Evolutionary conservation across 2,113 vertebrate species (phyloP), one percentile per base, ranked within the genome.

Genomic region (Lynx canadensis): DNA sequence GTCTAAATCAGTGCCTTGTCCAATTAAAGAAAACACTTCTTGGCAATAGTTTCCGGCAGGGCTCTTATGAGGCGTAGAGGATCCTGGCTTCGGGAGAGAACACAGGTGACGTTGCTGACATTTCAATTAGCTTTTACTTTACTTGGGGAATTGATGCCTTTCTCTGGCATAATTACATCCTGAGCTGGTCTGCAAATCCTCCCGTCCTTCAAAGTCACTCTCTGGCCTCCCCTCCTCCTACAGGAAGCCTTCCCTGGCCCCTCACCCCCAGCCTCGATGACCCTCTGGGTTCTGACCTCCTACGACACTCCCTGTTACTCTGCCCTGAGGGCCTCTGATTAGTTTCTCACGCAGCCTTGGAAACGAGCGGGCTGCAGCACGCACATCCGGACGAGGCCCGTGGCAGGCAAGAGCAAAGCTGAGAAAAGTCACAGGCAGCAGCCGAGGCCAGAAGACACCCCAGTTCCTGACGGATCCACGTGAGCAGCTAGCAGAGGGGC

Each of bases 111-210:
- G 2, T 12, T 29, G 76, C 48, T 96, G 84, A 91, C 94, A 96
- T 96, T 96, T 97, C 81, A 93, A 93, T 94, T 95, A 96, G 69
- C 92, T 96, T 96, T 87, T 27, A 0, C 29, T 88, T 80, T 38
- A 74, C 69, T 79, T 80, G 52, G 31, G 68, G 27, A 68, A 96
- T 84, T 93, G 74, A 68, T 48, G 68, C 18, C 63, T 84, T 92
- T 93, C 81, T 74, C 48, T 38, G 25, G 33, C n/a, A 15, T 66
- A 91, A 94, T 93, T 84, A 65, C 48, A 76, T 50, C 55, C 16
- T 7, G 29, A 87, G n/a, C 38, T 94, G 57, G 69, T 83, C 80
- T 65, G 87, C 38, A 48, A 66, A 65, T 83, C 65, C 29, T 68
- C 63, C 71, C 33, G 21, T 45, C 45, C 52, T 94, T 48, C 45